Conservation (phyloP, 1,140 invertebrate genomes). For the Neoseiulus cucumeris region DNA sequence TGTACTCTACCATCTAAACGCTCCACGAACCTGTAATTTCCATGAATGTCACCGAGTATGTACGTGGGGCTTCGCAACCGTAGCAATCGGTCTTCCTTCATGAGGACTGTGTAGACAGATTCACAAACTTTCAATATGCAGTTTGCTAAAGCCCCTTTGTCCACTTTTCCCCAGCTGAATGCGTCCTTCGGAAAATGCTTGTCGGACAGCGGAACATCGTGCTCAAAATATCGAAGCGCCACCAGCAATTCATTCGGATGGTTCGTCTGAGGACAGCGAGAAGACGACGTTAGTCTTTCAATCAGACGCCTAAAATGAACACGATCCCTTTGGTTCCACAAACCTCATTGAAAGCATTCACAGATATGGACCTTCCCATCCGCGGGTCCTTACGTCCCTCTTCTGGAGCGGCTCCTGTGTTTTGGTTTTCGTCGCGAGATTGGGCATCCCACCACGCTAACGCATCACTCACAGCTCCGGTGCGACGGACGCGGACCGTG, state of each 20-base stretch:
- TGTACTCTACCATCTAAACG: not conserved
- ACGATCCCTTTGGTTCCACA: not conserved
- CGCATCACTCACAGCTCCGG: not conserved
- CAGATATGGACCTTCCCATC: constrained; percentile 14
- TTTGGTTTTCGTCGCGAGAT: not conserved
- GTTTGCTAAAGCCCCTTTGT: constrained; percentile 23
- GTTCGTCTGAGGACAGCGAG: constrained; percentile 17
- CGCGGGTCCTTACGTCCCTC: not conserved
- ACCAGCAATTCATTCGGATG: constrained; percentile 34
- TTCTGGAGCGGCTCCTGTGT: not conserved
- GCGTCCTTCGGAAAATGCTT: constrained; percentile 23
- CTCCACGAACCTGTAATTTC: not conserved
- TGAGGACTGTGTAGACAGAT: not conserved
- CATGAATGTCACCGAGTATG: constrained; percentile 28
- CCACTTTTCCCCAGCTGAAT: constrained; percentile 34
- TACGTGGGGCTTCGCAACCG: constrained; percentile 32
- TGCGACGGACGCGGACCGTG: not conserved
- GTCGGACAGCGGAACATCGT: constrained; percentile 15
- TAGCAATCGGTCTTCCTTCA: constrained; percentile 19
- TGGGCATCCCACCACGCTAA: not conserved
- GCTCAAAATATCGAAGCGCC: constrained; percentile 34
- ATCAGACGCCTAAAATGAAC: not conserved
- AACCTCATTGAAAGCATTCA: constrained; percentile 20
- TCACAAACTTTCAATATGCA: constrained; percentile 19
- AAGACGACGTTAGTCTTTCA: not conserved